Evolutionary conservation across 2,113 vertebrate species (phyloP).

Genomic region (Lates calcarifer): DNA sequence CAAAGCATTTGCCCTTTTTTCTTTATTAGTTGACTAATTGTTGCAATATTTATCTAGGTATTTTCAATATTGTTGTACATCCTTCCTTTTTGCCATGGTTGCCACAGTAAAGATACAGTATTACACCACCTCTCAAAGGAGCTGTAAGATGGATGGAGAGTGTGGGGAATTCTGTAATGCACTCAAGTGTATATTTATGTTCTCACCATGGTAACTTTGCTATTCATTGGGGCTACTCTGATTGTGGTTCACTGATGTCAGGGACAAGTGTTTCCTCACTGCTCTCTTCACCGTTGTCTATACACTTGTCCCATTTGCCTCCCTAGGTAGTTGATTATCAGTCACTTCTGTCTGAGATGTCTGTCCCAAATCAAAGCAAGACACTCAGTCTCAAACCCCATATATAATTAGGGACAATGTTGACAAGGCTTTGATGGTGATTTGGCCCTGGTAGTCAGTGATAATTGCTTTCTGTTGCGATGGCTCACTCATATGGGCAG

Average conservation of each 20-base stretch:
- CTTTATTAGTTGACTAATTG: not conserved
- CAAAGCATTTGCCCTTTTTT: not conserved
- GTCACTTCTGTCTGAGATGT: constrained; percentile 59
- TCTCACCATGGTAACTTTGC: constrained; percentile 57
- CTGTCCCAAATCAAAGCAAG: constrained; percentile 64
- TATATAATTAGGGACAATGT: constrained; percentile 47
- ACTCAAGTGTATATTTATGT: constrained; percentile 45
- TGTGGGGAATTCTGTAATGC: not conserved
- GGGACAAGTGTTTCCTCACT: constrained; percentile 55
- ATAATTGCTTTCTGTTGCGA: constrained; percentile 63
- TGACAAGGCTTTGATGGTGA: constrained; percentile 55
- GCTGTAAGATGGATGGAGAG: constrained; percentile 5
- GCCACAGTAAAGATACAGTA: not conserved
- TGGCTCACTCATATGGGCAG: constrained; percentile 44
- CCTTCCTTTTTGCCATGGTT: constrained; percentile 1
- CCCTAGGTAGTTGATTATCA: constrained; percentile 38
- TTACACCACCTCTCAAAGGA: constrained; percentile 15
- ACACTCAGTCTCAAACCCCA: constrained; percentile 30
- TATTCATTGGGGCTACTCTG: constrained; percentile 33
- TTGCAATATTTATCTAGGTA: not conserved
- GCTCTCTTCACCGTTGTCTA: constrained; percentile 42
- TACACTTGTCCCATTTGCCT: constrained; percentile 60
- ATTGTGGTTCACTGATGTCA: constrained; percentile 47
- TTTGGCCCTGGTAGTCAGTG: constrained; percentile 40
- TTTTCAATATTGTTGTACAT: not conserved